These are phyloP conservation scores for Sprattus sprattus DNA, from an alignment of 2,113 vertebrate species.

Conservation along the genomic window DNA sequence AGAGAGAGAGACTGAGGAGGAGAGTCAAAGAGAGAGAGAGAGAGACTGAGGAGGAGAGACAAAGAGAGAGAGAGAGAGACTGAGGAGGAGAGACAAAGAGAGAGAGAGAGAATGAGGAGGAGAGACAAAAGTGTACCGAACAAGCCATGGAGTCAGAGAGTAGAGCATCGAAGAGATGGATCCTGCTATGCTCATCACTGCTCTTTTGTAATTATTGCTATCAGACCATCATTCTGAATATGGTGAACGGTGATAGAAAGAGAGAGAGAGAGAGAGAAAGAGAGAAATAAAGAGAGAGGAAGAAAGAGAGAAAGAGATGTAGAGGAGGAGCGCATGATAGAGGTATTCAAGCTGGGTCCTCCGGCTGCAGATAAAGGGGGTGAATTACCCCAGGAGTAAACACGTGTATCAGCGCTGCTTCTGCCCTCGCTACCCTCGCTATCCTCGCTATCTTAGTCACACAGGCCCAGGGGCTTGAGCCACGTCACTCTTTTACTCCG, in stretches of 20 bases:
- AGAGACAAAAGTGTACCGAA: neutral
- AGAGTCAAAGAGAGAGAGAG: neutral
- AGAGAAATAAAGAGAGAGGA: neutral
- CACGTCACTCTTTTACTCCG: neutral
- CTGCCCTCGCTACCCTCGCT: neutral
- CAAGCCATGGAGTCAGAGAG: too few relatives aligned
- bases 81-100: neutral
- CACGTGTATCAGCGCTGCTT: neutral
- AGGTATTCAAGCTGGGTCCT: neutral
- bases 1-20: too few relatives aligned
- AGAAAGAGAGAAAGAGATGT: neutral
- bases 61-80: neutral
- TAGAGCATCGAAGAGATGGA: too few relatives aligned
- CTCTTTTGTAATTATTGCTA: neutral
- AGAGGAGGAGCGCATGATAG: neutral
- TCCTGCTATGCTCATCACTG: neutral
- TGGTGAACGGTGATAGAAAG: neutral
- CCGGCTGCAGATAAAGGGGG: neutral
- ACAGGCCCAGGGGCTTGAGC: neutral
- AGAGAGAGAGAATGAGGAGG: neutral
- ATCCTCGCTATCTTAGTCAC: neutral
- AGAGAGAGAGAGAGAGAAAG: neutral
- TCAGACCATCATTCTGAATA: neutral
- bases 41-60: too few relatives aligned
- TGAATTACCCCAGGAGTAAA: conserved; percentile 9